A percentile compares a stretch with the other conserved stretches of the same genome.
These are phyloP conservation scores for Athene cunicularia DNA, from an alignment of 2,113 vertebrate genomes.

Conservation along the genomic window DNA sequence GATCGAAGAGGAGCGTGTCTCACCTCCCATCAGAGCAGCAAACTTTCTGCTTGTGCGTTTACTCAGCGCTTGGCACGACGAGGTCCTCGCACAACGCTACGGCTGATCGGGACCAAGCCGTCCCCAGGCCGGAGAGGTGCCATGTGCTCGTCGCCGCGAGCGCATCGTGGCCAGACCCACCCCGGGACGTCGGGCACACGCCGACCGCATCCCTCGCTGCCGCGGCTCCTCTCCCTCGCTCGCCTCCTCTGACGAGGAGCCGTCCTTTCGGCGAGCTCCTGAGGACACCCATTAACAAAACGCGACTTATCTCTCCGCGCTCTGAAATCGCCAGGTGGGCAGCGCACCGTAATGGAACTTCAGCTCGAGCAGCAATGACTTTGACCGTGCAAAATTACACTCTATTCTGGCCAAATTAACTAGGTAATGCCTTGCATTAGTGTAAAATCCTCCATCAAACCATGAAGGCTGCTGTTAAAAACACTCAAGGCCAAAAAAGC, in stretches of 20 bases:
- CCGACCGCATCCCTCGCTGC: fast-evolving
- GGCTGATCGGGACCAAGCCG: background rate
- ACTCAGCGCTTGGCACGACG: fast-evolving
- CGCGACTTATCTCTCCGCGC: background rate
- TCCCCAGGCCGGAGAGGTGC: background rate
- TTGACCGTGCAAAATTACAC: conserved; percentile 74
- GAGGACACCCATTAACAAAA: background rate
- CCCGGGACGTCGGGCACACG: fast-evolving
- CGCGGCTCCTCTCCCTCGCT: background rate
- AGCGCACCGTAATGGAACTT: conserved; percentile 30
- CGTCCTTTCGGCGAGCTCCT: background rate
- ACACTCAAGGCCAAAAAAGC: conserved; percentile 38
- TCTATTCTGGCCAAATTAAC: conserved; percentile 79
- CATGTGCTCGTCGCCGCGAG: fast-evolving
- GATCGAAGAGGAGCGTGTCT: background rate
- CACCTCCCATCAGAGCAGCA: background rate
- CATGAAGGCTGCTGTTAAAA: conserved; percentile 76
- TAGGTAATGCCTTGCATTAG: conserved; percentile 77
- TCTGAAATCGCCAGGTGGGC: background rate
- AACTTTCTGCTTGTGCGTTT: fast-evolving
- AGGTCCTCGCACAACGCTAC: fast-evolving
- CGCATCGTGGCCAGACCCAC: fast-evolving
- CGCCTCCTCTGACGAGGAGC: background rate
- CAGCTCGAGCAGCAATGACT: conserved; percentile 63
- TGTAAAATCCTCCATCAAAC: conserved; percentile 80